Evolutionary conservation across 1,140 invertebrate species (phyloP), one percentile per base, ranked within the genome.

Genomic region (Panagrolaimus sp.): DNA sequence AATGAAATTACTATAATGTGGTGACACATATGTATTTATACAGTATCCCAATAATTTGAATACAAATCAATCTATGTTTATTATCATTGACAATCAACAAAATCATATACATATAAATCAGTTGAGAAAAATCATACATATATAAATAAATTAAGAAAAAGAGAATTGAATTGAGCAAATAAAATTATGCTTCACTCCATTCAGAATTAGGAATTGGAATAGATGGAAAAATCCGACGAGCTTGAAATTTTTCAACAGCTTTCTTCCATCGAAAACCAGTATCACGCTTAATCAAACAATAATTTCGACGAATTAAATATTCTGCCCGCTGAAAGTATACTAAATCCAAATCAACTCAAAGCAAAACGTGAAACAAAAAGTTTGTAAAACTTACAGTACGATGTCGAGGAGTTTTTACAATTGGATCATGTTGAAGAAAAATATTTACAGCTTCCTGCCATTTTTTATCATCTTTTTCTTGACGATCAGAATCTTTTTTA

Each of bases 261-360:
- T 21, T 28, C 52, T 58, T 58, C 52, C 52, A 58, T 26, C 52
- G 52, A 4, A 4, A 12, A 12, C 52, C 52, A 58, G 17, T 21
- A 28, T 58, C 52, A 12, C 21, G 10, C 10, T 21, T 28, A 58
- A 58, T 58, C 10, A 12, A 58, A 28, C 52, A 28, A n/a, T 58
- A 58, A 17, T 58, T 21, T 21, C 52, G 52, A 21, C 28, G 52
- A 28, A 58, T 58, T 24, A 58, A 21, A 58, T 58, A 58, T 21
- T 28, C 10, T 28, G 52, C 52, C 17, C 17, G 52, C 52, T 58
- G 52, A 58, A 58, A 58, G 28, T 12, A 21, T 26, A 28, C 52
- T 58, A 58, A 21, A 58, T 58, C 52, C 52, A 58, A 58, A 58
- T 58, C 52, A 28, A 58, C 14, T 26, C 21, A 58, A 21, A 12